Percentiles rank a stretch among this genome's conserved stretches.
These are phyloP conservation scores for Xiphias gladius DNA, from an alignment of 2,113 vertebrate genomes.

Conservation along the genomic window DNA sequence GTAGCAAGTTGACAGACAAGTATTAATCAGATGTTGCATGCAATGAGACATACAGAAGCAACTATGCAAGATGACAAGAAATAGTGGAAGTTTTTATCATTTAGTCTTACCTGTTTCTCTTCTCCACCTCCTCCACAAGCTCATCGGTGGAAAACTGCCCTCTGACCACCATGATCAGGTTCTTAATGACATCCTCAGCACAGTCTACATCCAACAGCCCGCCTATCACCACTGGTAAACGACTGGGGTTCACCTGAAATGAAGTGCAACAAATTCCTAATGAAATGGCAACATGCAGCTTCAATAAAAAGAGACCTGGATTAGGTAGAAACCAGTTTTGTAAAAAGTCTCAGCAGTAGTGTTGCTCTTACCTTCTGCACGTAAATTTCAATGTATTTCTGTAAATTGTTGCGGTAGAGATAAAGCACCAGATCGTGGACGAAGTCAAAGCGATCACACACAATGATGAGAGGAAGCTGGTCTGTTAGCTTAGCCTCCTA, in stretches of 20 bases:
- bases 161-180: conserved; percentile 92
- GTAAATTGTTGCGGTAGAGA: conserved; percentile 93
- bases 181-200: conserved; percentile 95
- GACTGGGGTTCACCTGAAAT: conserved; percentile 92
- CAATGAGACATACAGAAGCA: background rate
- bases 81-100: background rate
- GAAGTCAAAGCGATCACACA: conserved; percentile 94
- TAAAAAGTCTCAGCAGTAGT: background rate
- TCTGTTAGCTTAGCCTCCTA: conserved; percentile 95
- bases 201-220: conserved; percentile 95
- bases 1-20: background rate
- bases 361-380: conserved; percentile 90
- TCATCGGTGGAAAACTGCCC: conserved; percentile 96
- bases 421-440: conserved; percentile 94
- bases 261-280: background rate
- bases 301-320: background rate
- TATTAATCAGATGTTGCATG: conserved; percentile 2
- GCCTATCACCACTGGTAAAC: conserved; percentile 92
- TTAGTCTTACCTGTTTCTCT: conserved; percentile 89
- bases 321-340: no score
- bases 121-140: conserved; percentile 94
- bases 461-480: conserved; percentile 95
- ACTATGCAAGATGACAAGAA: no score
- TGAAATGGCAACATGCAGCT: background rate
- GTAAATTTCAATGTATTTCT: conserved; percentile 97